Evolutionary conservation across 2,888 invertebrate species (phyloP).

Genomic region (Margaritifera margaritifera): DNA sequence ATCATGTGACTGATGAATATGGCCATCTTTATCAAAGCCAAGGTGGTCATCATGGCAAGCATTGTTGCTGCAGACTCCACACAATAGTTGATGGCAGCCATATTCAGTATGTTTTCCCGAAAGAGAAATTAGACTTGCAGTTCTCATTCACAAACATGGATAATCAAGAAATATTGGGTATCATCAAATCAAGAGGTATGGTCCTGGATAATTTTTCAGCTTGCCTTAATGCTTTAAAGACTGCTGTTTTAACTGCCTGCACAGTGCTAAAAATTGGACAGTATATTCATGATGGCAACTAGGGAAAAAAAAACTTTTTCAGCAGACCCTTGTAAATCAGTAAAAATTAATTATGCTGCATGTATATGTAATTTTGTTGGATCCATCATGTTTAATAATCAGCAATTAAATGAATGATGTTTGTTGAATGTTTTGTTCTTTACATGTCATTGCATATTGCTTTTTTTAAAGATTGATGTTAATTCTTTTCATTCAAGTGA

Average conservation of each 20-base stretch:
- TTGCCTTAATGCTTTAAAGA: slow-evolving; percentile 47
- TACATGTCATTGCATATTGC: too few species aligned
- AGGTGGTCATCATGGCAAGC: slow-evolving; percentile 7
- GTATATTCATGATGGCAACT: not conserved
- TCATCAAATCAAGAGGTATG: slow-evolving; percentile 15
- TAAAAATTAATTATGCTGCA: too few species aligned
- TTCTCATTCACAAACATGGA: too few species aligned
- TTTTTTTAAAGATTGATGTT: too few species aligned
- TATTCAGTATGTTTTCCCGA: not conserved
- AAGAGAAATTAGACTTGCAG: too few species aligned
- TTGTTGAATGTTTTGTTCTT: too few species aligned
- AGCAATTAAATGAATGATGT: too few species aligned
- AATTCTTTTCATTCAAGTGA: too few species aligned
- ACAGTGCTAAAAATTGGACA: slow-evolving; percentile 52
- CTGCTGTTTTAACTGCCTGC: slow-evolving; percentile 49
- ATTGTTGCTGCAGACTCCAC: slow-evolving; percentile 8
- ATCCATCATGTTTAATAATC: too few species aligned
- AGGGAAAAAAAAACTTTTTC: not conserved
- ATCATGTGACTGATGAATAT: slow-evolving; percentile 18
- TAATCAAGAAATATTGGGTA: too few species aligned
- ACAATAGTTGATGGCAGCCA: not conserved
- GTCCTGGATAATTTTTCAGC: slow-evolving; percentile 41
- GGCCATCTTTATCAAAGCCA: slow-evolving; percentile 20
- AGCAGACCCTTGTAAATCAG: not conserved
- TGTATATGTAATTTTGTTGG: too few species aligned